Evolutionary conservation across 2,113 vertebrate genomes (phyloP).

Genomic region (Grus americana): DNA sequence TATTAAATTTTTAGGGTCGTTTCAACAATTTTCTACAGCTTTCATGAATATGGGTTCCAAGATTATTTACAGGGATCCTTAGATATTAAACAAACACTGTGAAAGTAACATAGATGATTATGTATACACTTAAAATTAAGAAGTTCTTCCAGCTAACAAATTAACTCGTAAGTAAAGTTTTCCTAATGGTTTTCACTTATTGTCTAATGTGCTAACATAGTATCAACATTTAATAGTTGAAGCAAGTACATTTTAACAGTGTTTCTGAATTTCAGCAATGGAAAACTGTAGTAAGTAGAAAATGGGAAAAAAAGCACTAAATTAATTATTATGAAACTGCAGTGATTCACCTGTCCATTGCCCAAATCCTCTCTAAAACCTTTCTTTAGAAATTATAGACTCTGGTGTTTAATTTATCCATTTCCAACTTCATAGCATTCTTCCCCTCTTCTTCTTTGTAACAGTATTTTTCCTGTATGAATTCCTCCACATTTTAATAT

Average conservation of each 20-base stretch:
- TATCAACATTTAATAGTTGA: not conserved
- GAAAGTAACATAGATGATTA: not conserved
- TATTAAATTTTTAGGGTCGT: not conserved
- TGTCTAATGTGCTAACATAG: not conserved
- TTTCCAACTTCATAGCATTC: not conserved
- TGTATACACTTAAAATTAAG: not conserved
- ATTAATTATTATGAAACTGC: not conserved
- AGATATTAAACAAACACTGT: not conserved
- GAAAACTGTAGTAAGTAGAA: not conserved
- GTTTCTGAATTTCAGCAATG: not conserved
- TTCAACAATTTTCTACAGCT: not conserved
- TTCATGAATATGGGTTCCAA: not conserved
- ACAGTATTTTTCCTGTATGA: not conserved
- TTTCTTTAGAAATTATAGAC: not conserved
- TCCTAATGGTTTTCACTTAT: not conserved
- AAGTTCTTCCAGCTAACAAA: not conserved
- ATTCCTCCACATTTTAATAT: not conserved
- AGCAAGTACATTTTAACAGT: not conserved
- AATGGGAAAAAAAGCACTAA: not conserved
- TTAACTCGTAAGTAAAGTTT: not conserved
- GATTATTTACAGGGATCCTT: not conserved
- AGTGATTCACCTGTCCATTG: not conserved
- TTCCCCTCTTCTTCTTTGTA: not conserved
- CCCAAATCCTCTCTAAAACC: not conserved
- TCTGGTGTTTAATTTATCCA: not conserved